Evolutionary conservation across 2,113 vertebrate genomes (phyloP), one percentile per base, ranked within the genome.

Genomic region (Acanthisitta chloris): DNA sequence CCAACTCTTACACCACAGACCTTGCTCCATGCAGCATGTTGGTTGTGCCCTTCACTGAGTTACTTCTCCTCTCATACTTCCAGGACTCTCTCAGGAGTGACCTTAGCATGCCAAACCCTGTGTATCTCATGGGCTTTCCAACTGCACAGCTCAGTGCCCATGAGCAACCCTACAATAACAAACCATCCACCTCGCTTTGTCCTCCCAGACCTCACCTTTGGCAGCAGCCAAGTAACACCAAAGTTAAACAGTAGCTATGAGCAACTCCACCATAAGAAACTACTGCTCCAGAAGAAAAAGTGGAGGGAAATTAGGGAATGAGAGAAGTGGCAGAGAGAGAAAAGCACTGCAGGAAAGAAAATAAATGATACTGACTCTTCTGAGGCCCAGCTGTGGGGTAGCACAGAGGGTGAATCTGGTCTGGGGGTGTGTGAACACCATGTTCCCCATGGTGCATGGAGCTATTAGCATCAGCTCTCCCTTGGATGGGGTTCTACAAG

Each of bases 121-220:
- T 0, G 0, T 34, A 48, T 64, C 80, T 81, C 61, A 0, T 4
- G 26, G 57, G 33, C 77, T 81, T 89, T 74, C 55, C 87, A 78
- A 42, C 45, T 10, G 9, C 88, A 92, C 90, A 94, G 88, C 95
- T 81, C 80, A 71, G 64, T 90, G 91, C 86, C 90, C 85, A 71
- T 17, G 52, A 92, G 76, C 76, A 89, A 6, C 69, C 88, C 86
- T 18, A 4, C 80, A 67, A 79, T 8, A 94, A 91, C 80, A 91
- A 91, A 70, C 17, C 9, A 0, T 36, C 28, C 5, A n/a, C 85
- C 82, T 90, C 5, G 6, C 72, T 86, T 48, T 25, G 76, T 62
- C 86, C 80, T 86, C 79, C 58, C 86, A 29, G 82, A 24, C 55
- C 64, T 90, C 86, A 89, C 95, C 94, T 93, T 76, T 45, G 4